Conservation (phyloP, 2,797 vertebrate genomes). For the Capromys pilorides region DNA sequence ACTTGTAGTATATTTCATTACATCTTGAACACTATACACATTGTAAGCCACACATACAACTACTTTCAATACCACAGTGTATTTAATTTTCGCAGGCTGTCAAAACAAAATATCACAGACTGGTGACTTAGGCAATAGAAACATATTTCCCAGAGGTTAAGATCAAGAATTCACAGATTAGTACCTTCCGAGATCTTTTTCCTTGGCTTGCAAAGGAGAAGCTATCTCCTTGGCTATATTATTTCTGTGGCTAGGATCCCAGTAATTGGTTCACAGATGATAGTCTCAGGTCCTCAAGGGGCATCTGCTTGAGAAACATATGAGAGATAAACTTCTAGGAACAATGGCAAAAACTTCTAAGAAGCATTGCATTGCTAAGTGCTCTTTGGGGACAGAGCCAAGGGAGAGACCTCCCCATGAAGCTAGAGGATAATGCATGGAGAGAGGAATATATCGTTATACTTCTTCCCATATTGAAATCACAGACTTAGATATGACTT, state of each 20-base stretch:
- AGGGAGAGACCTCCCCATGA: background rate
- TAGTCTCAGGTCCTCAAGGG: background rate
- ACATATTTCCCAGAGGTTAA: background rate
- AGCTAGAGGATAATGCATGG: background rate
- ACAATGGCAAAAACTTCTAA: constrained; percentile 25
- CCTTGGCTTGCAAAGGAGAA: background rate
- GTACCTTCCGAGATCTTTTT: background rate
- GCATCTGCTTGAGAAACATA: background rate
- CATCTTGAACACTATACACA: background rate
- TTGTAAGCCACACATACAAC: background rate
- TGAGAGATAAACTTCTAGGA: background rate
- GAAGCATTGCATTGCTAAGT: background rate
- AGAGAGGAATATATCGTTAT: background rate
- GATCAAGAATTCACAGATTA: background rate
- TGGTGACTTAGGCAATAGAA: background rate
- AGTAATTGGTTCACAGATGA: background rate
- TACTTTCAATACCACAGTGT: background rate
- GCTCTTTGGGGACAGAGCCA: background rate
- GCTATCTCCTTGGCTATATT: background rate
- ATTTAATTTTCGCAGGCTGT: constrained; percentile 3
- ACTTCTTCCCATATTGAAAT: background rate
- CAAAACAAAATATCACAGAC: background rate
- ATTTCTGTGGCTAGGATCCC: background rate
- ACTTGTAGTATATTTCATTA: constrained; percentile 29
- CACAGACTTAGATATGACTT: background rate